Evolutionary conservation across 2,113 vertebrate genomes (phyloP).

Genomic region (Megaceryle maxima): DNA sequence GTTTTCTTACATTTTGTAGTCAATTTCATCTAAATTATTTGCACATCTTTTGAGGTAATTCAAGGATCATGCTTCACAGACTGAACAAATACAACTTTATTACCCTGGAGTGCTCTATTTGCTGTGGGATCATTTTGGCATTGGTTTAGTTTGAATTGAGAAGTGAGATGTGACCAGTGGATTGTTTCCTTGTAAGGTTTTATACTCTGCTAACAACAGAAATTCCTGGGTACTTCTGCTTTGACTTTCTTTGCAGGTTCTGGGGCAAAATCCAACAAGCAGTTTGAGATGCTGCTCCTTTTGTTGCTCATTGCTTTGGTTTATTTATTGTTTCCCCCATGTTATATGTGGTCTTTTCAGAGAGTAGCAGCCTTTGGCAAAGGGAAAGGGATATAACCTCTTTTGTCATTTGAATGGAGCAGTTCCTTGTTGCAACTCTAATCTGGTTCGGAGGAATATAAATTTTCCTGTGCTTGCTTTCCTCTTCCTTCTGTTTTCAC

Average conservation of each 20-base stretch:
- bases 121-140: neutral
- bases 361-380: neutral
- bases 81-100: neutral
- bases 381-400: neutral
- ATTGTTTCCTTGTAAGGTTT: neutral
- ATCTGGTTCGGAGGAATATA: neutral
- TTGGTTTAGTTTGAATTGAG: neutral
- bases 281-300: neutral
- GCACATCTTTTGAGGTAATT: neutral
- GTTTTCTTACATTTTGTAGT: neutral
- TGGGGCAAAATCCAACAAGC: neutral
- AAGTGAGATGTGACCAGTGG: neutral
- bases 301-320: neutral
- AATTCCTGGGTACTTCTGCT: neutral
- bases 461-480: neutral
- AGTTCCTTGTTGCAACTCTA: neutral
- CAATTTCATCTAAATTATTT: neutral
- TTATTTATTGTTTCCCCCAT: neutral
- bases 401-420: neutral
- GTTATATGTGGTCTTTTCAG: neutral
- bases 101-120: neutral
- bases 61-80: neutral
- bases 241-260: neutral
- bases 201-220: neutral
- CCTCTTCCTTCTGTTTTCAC: neutral